Evolutionary conservation across 2,888 invertebrate species (phyloP).

Genomic region (Drosophila meridionalis): DNA sequence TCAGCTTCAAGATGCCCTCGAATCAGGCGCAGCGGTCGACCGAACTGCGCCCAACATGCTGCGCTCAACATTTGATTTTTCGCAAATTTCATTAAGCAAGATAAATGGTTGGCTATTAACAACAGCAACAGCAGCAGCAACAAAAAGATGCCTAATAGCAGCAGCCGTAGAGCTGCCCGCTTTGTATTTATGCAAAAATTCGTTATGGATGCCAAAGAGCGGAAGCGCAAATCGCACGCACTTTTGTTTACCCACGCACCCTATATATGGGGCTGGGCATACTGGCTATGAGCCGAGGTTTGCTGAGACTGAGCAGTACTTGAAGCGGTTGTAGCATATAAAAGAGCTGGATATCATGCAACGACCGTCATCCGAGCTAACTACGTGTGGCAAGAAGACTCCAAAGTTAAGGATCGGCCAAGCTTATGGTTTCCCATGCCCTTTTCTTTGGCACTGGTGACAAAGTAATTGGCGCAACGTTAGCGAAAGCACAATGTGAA

Average conservation of each 20-base stretch:
- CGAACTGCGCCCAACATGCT: conserved; percentile 33
- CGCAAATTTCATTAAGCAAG: conserved; percentile 84
- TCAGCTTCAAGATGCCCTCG: conserved; percentile 24
- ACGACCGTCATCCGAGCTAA: too few relatives aligned
- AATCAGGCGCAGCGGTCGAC: conserved; percentile 34
- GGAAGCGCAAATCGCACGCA: conserved; percentile 58
- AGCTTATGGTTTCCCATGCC: too few relatives aligned
- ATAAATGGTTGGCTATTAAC: conserved; percentile 83
- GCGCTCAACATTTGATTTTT: conserved; percentile 64
- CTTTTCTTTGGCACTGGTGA: too few relatives aligned
- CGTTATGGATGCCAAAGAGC: conserved; percentile 61
- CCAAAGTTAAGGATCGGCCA: too few relatives aligned
- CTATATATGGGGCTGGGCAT: neutral
- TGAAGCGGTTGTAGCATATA: too few relatives aligned
- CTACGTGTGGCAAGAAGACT: too few relatives aligned
- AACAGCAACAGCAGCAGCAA: conserved; percentile 50
- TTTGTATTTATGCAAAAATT: conserved; percentile 80
- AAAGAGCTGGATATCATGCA: too few relatives aligned
- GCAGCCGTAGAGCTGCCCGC: conserved; percentile 19
- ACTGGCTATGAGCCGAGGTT: neutral
- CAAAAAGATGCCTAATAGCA: conserved; percentile 11
- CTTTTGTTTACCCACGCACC: conserved; percentile 29
- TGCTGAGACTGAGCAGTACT: neutral
- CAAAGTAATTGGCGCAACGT: too few relatives aligned
- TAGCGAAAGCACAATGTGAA: too few relatives aligned